Evolutionary conservation across 37 sponge, comb jelly and placozoan genomes (phyloP).

Genomic region (Aphrocallistes beatrix): DNA sequence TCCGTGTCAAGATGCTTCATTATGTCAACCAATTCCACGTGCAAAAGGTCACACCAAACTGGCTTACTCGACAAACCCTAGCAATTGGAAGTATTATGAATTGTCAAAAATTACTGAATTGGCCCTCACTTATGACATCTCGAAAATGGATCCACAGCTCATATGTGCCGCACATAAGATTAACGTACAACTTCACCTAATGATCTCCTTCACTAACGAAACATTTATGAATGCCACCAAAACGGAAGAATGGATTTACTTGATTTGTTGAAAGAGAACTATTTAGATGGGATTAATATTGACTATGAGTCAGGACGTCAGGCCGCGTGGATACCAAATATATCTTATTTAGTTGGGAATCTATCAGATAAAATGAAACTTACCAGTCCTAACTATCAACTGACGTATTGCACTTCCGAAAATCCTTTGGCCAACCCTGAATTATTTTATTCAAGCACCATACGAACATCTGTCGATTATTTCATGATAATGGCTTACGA

Average conservation of each 20-base stretch:
- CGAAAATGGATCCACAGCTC: neutral
- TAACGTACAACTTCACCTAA: neutral
- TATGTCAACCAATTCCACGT: neutral
- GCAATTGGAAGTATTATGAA: neutral
- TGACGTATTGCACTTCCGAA: neutral
- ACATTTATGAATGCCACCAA: neutral
- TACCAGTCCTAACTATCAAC: neutral
- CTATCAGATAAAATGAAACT: neutral
- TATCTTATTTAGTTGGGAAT: neutral
- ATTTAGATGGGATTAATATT: neutral
- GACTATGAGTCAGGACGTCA: neutral
- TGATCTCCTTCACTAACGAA: neutral
- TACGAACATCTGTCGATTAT: neutral
- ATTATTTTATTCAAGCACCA: neutral
- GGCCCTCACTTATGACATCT: neutral
- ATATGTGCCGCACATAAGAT: neutral
- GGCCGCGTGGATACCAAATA: neutral
- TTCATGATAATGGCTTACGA: neutral
- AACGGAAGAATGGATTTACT: neutral
- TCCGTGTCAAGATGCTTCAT: neutral
- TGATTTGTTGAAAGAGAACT: neutral
- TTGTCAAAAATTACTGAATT: neutral
- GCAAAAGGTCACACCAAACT: neutral
- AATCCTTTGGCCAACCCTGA: neutral
- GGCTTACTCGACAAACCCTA: neutral